Percentiles rank a stretch among this genome's conserved stretches.
These are phyloP conservation scores for Myrmecophaga tridactyla DNA, from an alignment of 2,113 vertebrate species.

Conservation along the genomic window DNA sequence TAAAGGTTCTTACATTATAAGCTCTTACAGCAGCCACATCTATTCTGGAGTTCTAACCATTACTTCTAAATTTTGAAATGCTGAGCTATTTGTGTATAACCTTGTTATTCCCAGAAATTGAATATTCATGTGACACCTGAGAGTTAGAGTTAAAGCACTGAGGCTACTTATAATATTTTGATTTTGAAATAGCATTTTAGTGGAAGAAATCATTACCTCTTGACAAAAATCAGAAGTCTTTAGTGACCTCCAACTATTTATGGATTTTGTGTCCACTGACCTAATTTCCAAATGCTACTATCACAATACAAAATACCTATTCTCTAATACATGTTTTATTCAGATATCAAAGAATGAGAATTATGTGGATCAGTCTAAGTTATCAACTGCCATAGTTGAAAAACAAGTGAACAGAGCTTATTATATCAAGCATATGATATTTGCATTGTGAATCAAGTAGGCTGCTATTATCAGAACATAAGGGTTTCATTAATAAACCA, in stretches of 20 bases:
- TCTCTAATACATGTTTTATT: neutral
- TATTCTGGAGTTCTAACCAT: no score
- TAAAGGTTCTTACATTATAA: no score
- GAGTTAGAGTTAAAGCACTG: no score
- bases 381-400: neutral
- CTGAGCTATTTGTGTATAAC: no score
- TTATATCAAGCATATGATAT: neutral
- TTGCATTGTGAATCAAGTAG: neutral
- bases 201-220: neutral
- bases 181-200: neutral
- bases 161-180: neutral
- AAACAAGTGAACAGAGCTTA: neutral
- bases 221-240: neutral
- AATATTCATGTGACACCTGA: no score
- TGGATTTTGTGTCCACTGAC: neutral
- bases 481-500: neutral
- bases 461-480: accelerated
- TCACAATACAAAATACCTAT: neutral
- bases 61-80: no score
- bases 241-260: neutral
- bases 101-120: no score
- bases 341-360: neutral
- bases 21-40: no score
- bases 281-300: neutral
- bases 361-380: neutral